Evolutionary conservation across 2,888 invertebrate species (phyloP).

Genomic region (Saturnia pavonia): DNA sequence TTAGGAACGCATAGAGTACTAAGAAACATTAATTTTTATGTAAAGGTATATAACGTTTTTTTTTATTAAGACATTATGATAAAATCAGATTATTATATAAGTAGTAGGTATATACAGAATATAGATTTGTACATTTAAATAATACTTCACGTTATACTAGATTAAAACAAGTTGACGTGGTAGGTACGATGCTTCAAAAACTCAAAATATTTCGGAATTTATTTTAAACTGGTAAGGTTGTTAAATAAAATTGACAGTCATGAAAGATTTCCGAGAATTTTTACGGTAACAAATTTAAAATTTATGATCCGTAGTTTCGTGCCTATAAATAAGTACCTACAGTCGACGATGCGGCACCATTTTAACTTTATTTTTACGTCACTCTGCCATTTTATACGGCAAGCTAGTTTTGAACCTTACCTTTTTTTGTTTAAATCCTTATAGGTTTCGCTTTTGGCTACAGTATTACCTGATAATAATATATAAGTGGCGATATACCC

Average conservation of each 20-base stretch:
- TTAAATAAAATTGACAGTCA: constrained; percentile 20
- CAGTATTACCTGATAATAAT: too few species aligned
- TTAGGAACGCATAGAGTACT: too few species aligned
- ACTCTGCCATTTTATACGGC: constrained; percentile 4
- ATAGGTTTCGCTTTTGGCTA: too few species aligned
- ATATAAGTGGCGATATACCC: too few species aligned
- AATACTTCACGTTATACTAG: too few species aligned
- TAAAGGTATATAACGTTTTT: too few species aligned
- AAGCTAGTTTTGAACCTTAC: neutral
- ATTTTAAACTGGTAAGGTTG: constrained; percentile 12
- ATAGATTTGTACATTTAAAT: too few species aligned
- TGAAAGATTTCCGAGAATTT: constrained; percentile 19
- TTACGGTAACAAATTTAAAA: constrained; percentile 21
- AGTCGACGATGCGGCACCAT: constrained; percentile 18
- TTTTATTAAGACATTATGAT: too few species aligned
- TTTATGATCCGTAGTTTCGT: constrained; percentile 23
- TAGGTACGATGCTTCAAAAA: neutral
- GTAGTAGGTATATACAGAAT: too few species aligned
- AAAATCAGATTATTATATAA: too few species aligned
- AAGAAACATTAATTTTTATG: too few species aligned
- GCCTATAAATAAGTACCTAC: constrained; percentile 19
- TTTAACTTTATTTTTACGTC: constrained; percentile 18
- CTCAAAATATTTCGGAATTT: neutral
- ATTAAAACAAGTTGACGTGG: too few species aligned
- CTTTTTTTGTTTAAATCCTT: neutral